A percentile compares a stretch with the other conserved stretches of the same genome.
Conservation (phyloP, 2,797 vertebrate species). For the Liasis olivaceus region DNA sequence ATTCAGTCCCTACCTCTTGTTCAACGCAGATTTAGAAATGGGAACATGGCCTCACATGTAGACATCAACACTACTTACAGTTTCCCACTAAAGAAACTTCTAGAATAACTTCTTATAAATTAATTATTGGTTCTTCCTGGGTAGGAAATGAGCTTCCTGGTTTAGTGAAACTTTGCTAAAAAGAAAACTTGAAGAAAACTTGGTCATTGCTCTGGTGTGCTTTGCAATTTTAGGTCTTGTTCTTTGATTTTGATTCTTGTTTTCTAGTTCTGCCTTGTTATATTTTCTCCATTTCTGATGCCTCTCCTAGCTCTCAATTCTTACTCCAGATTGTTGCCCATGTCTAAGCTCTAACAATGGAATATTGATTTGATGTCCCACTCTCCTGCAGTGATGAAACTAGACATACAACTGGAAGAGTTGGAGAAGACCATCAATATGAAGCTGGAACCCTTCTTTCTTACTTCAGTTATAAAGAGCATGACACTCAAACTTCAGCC, state of each 20-base stretch:
- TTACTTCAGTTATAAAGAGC: too few relatives aligned
- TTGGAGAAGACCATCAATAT: too few relatives aligned
- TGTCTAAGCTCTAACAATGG: too few relatives aligned
- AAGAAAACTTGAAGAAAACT: neutral
- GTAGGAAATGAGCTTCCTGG: neutral
- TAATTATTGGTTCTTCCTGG: neutral
- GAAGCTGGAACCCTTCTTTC: too few relatives aligned
- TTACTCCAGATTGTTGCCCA: neutral
- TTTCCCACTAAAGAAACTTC: neutral
- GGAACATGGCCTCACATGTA: too few relatives aligned
- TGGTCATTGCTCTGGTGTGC: neutral
- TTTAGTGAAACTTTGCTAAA: neutral
- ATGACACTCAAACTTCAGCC: too few relatives aligned
- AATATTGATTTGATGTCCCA: neutral
- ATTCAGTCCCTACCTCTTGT: too few relatives aligned
- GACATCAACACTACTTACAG: neutral
- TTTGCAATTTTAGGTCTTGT: neutral
- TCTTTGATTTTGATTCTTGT: neutral
- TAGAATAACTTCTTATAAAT: neutral
- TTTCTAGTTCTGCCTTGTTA: neutral
- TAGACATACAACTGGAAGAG: too few relatives aligned
- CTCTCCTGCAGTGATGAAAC: neutral
- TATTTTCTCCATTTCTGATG: neutral
- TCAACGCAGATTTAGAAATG: too few relatives aligned
- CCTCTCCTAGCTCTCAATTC: neutral